Percentiles rank a stretch among this genome's conserved stretches.
These are phyloP conservation scores for Epinotia demarniana DNA, from an alignment of 2,888 invertebrate species.

Conservation along the genomic window DNA sequence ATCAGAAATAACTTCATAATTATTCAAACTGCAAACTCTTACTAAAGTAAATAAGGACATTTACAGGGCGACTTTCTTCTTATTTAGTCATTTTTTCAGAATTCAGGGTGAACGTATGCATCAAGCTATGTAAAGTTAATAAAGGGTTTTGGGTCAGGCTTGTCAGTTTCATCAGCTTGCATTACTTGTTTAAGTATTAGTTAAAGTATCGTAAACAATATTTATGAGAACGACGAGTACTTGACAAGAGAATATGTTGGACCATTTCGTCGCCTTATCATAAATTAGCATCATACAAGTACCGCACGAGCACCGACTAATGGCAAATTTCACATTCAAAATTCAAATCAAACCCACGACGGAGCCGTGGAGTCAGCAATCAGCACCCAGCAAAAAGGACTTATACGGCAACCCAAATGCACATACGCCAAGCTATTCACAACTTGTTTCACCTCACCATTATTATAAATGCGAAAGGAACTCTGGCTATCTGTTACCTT, in stretches of 20 bases:
- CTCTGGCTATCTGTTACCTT: too few species aligned
- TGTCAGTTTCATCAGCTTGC: neutral
- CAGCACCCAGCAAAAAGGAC: conserved; percentile 6
- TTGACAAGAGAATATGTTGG: neutral
- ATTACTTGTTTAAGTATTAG: neutral
- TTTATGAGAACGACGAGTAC: conserved; percentile 11
- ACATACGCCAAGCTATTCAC: neutral
- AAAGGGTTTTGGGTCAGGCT: neutral
- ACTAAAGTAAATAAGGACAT: too few species aligned
- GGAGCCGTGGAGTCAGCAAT: conserved; percentile 12
- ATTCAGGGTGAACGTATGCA: too few species aligned
- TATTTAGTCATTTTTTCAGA: too few species aligned
- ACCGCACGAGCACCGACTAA: neutral
- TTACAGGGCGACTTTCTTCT: too few species aligned
- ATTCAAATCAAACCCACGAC: conserved; percentile 22
- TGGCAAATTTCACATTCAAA: conserved; percentile 4
- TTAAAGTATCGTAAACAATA: neutral
- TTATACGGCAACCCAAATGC: conserved; percentile 1
- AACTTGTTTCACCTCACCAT: neutral
- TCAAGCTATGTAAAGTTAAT: neutral
- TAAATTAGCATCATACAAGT: conserved; percentile 25
- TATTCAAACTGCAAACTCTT: too few species aligned
- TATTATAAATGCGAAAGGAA: neutral
- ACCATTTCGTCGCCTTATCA: conserved; percentile 21
- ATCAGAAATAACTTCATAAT: too few species aligned